Evolutionary conservation across 1,140 invertebrate genomes (phyloP), one percentile per base, ranked within the genome.

Genomic region (Hydropsyche tenuis): DNA sequence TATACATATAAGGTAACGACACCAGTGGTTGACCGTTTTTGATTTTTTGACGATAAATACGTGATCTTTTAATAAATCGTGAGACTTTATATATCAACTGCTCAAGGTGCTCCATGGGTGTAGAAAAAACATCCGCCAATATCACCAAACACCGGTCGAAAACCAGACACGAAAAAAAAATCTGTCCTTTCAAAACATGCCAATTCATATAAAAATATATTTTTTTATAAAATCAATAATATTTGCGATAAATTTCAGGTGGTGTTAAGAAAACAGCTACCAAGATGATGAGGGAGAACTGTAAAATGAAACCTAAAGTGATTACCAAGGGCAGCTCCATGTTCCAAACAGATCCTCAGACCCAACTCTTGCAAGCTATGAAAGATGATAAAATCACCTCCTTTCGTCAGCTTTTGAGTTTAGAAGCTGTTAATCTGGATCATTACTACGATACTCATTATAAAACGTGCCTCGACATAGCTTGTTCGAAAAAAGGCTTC

Each of bases 81-180:
- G n/a, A n/a, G n/a, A n/a, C n/a, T n/a, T n/a, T n/a, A n/a, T n/a
- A n/a, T n/a, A n/a, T n/a, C n/a, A n/a, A n/a, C n/a, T n/a, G n/a
- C n/a, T n/a, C n/a, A n/a, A n/a, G n/a, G n/a, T n/a, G n/a, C n/a
- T n/a, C n/a, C n/a, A n/a, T n/a, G n/a, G n/a, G n/a, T n/a, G n/a
- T n/a, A n/a, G n/a, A n/a, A n/a, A n/a, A n/a, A n/a, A n/a, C n/a
- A n/a, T n/a, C n/a, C n/a, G n/a, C n/a, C n/a, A n/a, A n/a, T n/a
- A n/a, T n/a, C n/a, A n/a, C n/a, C n/a, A n/a, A n/a, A n/a, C n/a
- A n/a, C n/a, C n/a, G n/a, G n/a, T n/a, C n/a, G n/a, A n/a, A n/a
- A n/a, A n/a, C n/a, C n/a, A n/a, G 96, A 97, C 65, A 89, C 90
- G 81, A 95, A 93, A 53, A 98, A 87, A 80, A 98, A 94, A 80